Percentiles rank a stretch among this genome's conserved stretches.
phyloP scores from a whole-genome alignment of 2,797 vertebrate genomes.

The Chaunax sp. region DNA sequence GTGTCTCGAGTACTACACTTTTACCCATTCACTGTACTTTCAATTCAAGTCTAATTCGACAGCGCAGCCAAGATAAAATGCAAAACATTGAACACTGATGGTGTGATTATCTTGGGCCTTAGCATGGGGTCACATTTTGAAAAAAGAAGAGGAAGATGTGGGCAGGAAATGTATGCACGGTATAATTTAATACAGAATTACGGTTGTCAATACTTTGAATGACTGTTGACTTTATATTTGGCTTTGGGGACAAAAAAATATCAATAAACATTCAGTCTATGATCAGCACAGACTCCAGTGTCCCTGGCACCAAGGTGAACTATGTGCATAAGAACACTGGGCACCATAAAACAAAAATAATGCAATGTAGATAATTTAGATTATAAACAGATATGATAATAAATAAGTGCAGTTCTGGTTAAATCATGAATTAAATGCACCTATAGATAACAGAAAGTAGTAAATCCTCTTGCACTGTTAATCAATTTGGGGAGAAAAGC shows the following conservation, averaged over 20 bases:
- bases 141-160: neutral
- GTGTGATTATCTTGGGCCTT: too few species aligned
- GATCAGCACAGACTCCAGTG: too few species aligned
- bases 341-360: too few species aligned
- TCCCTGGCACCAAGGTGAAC: neutral
- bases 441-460: neutral
- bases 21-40: neutral
- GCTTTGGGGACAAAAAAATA: too few species aligned
- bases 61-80: neutral
- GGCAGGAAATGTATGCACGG: neutral
- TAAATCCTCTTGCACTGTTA: conserved; percentile 9
- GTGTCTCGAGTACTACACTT: neutral
- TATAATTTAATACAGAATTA: neutral
- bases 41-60: neutral
- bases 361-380: neutral
- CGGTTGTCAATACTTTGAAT: neutral
- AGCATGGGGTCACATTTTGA: too few species aligned
- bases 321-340: too few species aligned
- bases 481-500: conserved; percentile 14
- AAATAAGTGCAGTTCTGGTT: neutral
- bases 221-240: too few species aligned
- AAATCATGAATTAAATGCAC: conserved; percentile 1
- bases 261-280: too few species aligned
- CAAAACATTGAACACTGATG: neutral
- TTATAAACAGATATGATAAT: neutral